phyloP scores from a whole-genome alignment of 2,888 invertebrate species.

The Galeopsomyia nigrocyanea region DNA sequence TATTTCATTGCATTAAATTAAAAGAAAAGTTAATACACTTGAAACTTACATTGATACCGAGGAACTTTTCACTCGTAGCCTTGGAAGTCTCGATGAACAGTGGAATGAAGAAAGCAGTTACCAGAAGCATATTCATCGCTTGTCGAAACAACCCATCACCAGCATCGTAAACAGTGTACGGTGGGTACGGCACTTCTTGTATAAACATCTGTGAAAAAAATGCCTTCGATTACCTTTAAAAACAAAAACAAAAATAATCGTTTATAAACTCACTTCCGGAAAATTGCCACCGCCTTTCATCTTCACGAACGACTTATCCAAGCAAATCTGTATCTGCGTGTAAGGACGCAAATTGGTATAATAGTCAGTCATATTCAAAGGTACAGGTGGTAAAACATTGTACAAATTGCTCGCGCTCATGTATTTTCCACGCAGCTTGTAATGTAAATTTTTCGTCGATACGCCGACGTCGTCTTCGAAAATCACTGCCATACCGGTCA shows the following conservation, averaged over 20 bases:
- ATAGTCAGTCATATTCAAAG: constrained; percentile 9
- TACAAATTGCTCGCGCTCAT: constrained; percentile 48
- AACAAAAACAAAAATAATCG: no score
- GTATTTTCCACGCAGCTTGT: constrained; percentile 53
- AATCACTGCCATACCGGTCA: constrained; percentile 54
- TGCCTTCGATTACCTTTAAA: no score
- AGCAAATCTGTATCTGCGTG: constrained; percentile 58
- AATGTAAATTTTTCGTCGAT: constrained; percentile 54
- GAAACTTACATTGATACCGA: constrained; percentile 62
- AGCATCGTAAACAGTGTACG: constrained; percentile 49
- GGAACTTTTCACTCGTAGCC: constrained; percentile 61
- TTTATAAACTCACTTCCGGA: background rate
- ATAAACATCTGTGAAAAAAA: constrained; percentile 18
- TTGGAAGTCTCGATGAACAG: constrained; percentile 60
- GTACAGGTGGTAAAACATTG: constrained; percentile 32
- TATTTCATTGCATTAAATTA: background rate
- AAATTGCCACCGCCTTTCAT: background rate
- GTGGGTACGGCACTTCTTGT: constrained; percentile 35
- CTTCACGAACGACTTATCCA: constrained; percentile 57
- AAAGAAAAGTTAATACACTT: no score
- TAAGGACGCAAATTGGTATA: constrained; percentile 39
- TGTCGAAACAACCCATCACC: constrained; percentile 52
- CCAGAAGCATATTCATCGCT: constrained; percentile 45
- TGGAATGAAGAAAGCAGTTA: constrained; percentile 59
- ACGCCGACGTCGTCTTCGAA: constrained; percentile 51